Base-by-base conservation (phyloP, 2,888 invertebrate species). In the Glomeris marginata region DNA sequence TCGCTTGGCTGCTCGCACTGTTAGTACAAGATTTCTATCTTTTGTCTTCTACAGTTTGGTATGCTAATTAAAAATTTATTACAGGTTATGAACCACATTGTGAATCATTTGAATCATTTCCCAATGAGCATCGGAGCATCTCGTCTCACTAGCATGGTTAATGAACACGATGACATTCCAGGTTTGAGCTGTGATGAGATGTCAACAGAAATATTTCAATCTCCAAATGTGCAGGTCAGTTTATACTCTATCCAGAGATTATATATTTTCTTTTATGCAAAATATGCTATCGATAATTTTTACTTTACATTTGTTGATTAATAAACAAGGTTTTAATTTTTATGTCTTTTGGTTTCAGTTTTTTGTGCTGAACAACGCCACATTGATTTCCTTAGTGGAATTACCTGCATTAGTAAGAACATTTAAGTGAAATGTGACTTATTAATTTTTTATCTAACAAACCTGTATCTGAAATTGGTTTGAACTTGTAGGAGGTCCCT, bases 31-130 rank as follows among this genome's bases (percentile, higher is more conserved):
- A 4, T 8, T 44, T 38, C 38, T 38, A 2, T 38, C 38, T 38
- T 10, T 10, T 38, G 15, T 16, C 15, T 38, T 15, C 15, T 16
- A 5, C 20, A 13, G 5, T 11, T 54, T 21, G 20, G 28, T 28
- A 28, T 28, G 4, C 28, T 8, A 28, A 5, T 47, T 18, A 20
- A 43, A 51, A 43, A 44, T 51, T 47, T 50, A 45, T 56, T 57
- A 1, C 59, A 81, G 80, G 74, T 83, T 55, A 76, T 90, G 63
- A 80, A 81, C 58, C 92, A 95, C 69, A 73, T 95, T 58, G 81
- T 94, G 5, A 82, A 91, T 57, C 88, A 90, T 71, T 71, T 94
- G 58, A 90, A 90, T 0, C 94, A 95, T 66, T 95, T 94, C 72
- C 95, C 95, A 13, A 81, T 88, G 72, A 85, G 87, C 54, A 79